Conservation (phyloP, 2,888 invertebrate genomes). For the Euzetes globulus region DNA sequence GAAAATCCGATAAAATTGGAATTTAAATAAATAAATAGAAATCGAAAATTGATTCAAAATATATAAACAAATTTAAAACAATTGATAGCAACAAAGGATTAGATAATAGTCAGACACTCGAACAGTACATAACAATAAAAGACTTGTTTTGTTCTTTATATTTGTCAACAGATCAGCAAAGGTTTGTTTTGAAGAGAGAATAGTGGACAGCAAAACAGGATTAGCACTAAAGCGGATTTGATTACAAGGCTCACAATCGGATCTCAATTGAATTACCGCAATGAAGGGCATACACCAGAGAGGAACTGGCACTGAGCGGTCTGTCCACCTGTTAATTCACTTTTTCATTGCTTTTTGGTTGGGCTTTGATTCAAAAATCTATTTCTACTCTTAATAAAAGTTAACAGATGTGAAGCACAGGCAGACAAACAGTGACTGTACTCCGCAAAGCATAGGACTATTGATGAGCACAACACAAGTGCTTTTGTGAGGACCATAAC, state of each 20-base stretch:
- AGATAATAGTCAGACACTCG: neutral
- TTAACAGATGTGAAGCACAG: constrained; percentile 27
- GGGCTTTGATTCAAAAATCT: constrained; percentile 20
- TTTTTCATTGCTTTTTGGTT: constrained; percentile 30
- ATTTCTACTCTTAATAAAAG: constrained; percentile 11
- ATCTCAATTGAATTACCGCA: constrained; percentile 25
- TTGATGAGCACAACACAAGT: constrained; percentile 24
- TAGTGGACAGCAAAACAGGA: neutral
- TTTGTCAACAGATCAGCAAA: constrained; percentile 2
- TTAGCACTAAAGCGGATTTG: constrained; percentile 27
- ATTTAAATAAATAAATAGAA: too few relatives aligned
- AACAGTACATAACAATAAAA: constrained; percentile 13
- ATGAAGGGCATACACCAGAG: neutral
- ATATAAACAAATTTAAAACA: neutral
- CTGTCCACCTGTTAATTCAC: constrained; percentile 30
- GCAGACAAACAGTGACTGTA: neutral
- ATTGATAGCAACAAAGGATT: neutral
- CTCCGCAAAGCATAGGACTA: neutral
- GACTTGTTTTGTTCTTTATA: neutral
- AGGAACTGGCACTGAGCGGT: neutral
- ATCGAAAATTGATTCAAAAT: neutral
- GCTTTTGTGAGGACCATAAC: constrained; percentile 21
- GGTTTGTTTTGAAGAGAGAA: constrained; percentile 25
- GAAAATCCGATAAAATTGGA: neutral
- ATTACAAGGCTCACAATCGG: constrained; percentile 3